These are phyloP conservation scores for human (Homo sapiens) DNA, from an alignment of 2,113 vertebrate genomes.

Conservation along the genomic window GRCh38 chr2:37491001-37491500, in stretches of 20 bases:
- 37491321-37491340: background rate
- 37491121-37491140: background rate
- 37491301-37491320: background rate
- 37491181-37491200: background rate
- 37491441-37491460: background rate
- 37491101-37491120: background rate
- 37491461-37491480: background rate
- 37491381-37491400: background rate
- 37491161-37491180: background rate
- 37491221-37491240: background rate
- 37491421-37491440: background rate
- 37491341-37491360: background rate
- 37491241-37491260: background rate
- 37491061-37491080: background rate
- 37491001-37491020: background rate
- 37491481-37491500: background rate
- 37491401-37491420: background rate
- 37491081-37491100: background rate
- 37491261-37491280: background rate
- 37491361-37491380: background rate
- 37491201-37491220: slow-evolving; percentile 9
- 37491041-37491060: background rate
- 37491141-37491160: background rate
- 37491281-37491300: background rate
- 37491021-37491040: background rate